phyloP scores from a whole-genome alignment of 2,797 vertebrate species.

The Xenentodon cancila region DNA sequence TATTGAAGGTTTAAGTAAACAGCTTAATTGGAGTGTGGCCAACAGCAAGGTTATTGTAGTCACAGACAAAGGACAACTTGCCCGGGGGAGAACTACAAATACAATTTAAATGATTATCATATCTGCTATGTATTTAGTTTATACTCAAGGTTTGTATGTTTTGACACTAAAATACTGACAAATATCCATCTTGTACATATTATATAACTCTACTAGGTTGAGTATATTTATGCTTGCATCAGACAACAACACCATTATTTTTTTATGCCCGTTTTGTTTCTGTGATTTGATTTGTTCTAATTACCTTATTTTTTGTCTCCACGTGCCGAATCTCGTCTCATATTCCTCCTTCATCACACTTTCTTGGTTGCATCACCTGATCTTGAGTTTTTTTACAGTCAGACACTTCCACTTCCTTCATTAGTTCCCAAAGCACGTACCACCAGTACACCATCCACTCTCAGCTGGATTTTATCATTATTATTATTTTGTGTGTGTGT shows the following conservation, averaged over 20 bases:
- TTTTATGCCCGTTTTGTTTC: background rate
- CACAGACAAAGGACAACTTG: constrained; percentile 24
- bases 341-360: background rate
- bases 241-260: background rate
- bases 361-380: constrained; percentile 6
- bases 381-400: background rate
- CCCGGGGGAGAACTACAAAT: constrained; percentile 8
- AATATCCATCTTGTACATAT: background rate
- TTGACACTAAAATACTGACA: background rate
- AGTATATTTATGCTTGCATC: background rate
- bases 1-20: constrained; percentile 50
- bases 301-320: background rate
- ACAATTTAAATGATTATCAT: background rate
- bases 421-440: constrained; percentile 3
- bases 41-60: constrained; percentile 34
- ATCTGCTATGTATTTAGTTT: background rate
- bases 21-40: constrained; percentile 39
- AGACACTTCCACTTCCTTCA: constrained; percentile 6
- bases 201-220: background rate
- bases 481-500: too few relatives aligned
- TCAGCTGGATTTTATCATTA: background rate
- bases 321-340: background rate
- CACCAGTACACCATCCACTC: background rate
- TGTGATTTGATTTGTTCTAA: constrained; percentile 4
- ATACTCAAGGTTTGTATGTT: background rate